Base-by-base conservation (phyloP, 2,888 invertebrate species). In the Syritta pipiens region DNA sequence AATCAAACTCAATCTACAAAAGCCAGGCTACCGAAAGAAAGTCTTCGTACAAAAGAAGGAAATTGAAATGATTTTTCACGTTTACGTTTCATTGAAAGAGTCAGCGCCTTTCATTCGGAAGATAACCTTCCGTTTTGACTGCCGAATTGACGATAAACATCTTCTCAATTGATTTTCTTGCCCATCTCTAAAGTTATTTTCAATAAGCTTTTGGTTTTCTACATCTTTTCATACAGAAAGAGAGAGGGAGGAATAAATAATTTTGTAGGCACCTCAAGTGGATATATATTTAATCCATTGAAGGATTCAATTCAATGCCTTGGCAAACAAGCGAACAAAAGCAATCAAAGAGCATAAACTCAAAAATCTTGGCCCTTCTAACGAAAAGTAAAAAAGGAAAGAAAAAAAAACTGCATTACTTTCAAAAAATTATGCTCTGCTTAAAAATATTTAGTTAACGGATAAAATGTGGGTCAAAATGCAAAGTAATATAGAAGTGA, bases 401-500 rank as follows among this genome's bases (percentile, higher is more conserved):
- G 22, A 48, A 9, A 63, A 19, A 72, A 67, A 74, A 65, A 35
- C 48, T n/a, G 12, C 57, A 74, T 65, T 51, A 74, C 53, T 44
- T 37, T 19, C 22, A 20, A 42, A 37, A 28, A 40, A 32, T 12
- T 22, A 14, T 19, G 32, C 22, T 32, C 10, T 53, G 48, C 71
- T 63, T 63, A 51, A 62, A 67, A n/a, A n/a, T 60, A 69, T 60
- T 69, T 53, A 55, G 53, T 53, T 53, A 53, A 67, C 51, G 51
- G 67, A 67, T 59, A 44, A 22, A 32, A 67, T 37, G 12, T 49
- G 46, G 67, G 74, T 74, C 67, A 59, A 59, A 35, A 59, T 51
- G 26, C 37, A 65, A 67, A 46, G 59, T 59, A 74, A 59, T 74
- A 32, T 55, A 19, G 30, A 35, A 24, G 32, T 19, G 14, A 32